Base-by-base conservation (phyloP, 2,888 invertebrate genomes). In the Acanthosepion pharaonis region DNA sequence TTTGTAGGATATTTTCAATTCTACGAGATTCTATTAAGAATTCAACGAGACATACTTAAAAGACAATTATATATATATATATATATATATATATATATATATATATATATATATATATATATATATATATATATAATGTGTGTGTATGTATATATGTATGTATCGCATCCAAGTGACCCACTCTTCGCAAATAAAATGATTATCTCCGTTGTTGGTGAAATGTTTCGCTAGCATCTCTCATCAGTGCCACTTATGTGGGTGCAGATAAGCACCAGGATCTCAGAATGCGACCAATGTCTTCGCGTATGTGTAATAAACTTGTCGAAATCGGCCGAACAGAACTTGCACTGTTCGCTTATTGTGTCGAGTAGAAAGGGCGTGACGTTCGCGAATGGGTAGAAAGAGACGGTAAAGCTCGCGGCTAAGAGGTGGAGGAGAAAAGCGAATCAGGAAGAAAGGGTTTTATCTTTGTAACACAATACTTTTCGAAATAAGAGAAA, bases 261-360 rank as follows among this genome's bases (percentile, higher is more conserved):
- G 78, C 78, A 78, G 78, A 78, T 78, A 78, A 78, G 78, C 78
- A n/a, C 15, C 78, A n/a, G 11, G 5, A 9, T 11, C 15, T 33
- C n/a, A 78, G n/a, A 78, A 78, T 78, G n/a, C 78, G 78, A 78
- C 78, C 78, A 78, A 78, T 78, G 78, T 78, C 78, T 78, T 78
- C 33, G 78, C n/a, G 78, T 78, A 33, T 78, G 78, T 78, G 78
- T 78, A 78, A 78, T 78, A 78, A 78, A 78, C 59, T n/a, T 78
- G 78, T 78, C n/a, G 78, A 78, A 78, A 78, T 78, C 78, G 78
- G n/a, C 78, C 78, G n/a, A 78, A 78, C 78, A 78, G 78, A 78
- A 78, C n/a, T 33, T 15, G 78, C 18, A n/a, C n/a, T 78, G 78
- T 78, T 78, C n/a, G n/a, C n/a, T 78, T 78, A 78, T 78, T 78